These are phyloP conservation scores for Ecliptopera silaceata DNA, from an alignment of 2,888 invertebrate genomes.

Conservation along the genomic window DNA sequence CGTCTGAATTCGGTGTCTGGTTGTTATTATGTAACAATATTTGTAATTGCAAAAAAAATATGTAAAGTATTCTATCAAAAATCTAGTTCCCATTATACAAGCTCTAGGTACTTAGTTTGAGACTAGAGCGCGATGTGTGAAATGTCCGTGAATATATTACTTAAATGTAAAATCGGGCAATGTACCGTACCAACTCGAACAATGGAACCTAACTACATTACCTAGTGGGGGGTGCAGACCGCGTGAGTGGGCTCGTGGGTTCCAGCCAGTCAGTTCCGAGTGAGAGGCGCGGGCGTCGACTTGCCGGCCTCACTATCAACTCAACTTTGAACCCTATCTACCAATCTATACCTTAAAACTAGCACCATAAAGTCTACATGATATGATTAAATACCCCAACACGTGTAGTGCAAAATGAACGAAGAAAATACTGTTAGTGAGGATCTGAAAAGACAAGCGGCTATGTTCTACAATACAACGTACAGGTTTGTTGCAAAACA, in stretches of 20 bases:
- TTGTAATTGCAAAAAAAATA: too few relatives aligned
- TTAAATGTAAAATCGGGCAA: not conserved
- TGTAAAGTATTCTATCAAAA: too few relatives aligned
- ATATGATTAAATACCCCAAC: conserved; percentile 28
- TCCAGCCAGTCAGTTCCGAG: conserved; percentile 50
- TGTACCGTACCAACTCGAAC: conserved; percentile 43
- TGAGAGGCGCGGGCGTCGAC: conserved; percentile 77
- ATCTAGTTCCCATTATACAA: too few relatives aligned
- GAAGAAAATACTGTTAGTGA: conserved; percentile 71
- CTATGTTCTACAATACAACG: conserved; percentile 76
- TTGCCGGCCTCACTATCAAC: conserved; percentile 56
- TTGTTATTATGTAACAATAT: too few relatives aligned
- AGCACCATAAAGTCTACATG: conserved; percentile 27
- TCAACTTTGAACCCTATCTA: conserved; percentile 44
- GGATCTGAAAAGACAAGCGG: conserved; percentile 75
- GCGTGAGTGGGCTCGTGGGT: conserved; percentile 58
- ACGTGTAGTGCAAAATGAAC: conserved; percentile 58
- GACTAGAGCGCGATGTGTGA: too few relatives aligned
- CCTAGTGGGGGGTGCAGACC: conserved; percentile 64
- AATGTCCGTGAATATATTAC: too few relatives aligned
- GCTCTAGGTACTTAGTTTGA: too few relatives aligned
- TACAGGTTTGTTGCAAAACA: conserved; percentile 64
- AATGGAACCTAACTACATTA: conserved; percentile 44
- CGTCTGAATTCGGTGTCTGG: too few relatives aligned
- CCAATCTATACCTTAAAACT: conserved; percentile 34